Percentiles rank a stretch among this genome's conserved stretches.
Conservation (phyloP, 2,113 vertebrate genomes). For the Cavia aperea region DNA sequence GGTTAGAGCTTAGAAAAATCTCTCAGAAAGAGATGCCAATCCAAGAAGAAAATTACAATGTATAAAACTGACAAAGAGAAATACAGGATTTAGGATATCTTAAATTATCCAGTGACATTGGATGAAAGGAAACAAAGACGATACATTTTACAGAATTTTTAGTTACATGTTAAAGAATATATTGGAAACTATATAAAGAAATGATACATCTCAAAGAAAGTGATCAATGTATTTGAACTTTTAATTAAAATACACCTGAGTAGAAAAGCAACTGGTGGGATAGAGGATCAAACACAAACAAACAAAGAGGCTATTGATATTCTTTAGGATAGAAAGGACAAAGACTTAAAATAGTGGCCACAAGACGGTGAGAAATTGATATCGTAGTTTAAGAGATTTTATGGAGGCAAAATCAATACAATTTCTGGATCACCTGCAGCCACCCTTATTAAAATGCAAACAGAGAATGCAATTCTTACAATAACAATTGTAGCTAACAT, state of each 20-base stretch:
- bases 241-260: neutral
- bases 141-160: neutral
- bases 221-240: conserved; percentile 11
- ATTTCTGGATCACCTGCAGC: neutral
- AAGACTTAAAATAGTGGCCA: neutral
- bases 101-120: neutral
- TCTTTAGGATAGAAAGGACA: neutral
- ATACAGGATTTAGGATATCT: neutral
- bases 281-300: neutral
- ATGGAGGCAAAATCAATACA: neutral
- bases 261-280: neutral
- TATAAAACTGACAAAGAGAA: neutral
- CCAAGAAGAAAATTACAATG: neutral
- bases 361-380: neutral
- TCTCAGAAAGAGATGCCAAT: neutral
- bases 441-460: conserved; percentile 35
- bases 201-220: neutral
- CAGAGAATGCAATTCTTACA: neutral
- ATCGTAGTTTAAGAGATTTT: neutral
- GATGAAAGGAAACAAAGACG: neutral
- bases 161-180: neutral
- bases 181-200: neutral
- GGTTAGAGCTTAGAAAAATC: neutral
- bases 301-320: neutral
- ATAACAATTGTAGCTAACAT: neutral